These are phyloP conservation scores for Dicaeum eximium DNA, from an alignment of 2,113 vertebrate species.

Conservation along the genomic window DNA sequence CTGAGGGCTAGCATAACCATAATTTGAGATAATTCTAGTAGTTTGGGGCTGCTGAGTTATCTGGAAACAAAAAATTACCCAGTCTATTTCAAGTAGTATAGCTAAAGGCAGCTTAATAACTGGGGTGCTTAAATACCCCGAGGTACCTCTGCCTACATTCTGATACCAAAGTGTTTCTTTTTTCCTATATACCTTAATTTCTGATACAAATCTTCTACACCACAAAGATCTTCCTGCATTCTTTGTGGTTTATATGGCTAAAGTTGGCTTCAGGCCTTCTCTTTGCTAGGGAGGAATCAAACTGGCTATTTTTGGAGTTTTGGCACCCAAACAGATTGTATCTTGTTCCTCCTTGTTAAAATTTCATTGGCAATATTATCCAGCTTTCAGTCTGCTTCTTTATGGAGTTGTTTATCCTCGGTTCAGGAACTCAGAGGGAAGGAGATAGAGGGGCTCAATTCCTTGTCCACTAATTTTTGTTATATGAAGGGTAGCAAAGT, in stretches of 20 bases:
- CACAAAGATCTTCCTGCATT: neutral
- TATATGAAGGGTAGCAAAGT: fast-evolving
- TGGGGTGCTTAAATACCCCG: neutral
- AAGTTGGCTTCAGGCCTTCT: neutral
- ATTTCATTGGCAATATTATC: neutral
- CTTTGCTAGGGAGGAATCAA: neutral
- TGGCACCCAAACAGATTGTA: neutral
- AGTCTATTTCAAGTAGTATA: neutral
- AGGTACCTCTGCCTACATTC: neutral
- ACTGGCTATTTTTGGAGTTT: neutral
- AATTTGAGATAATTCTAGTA: neutral
- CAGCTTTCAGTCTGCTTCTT: neutral
- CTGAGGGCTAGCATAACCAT: neutral
- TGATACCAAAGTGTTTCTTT: neutral
- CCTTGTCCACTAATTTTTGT: neutral
- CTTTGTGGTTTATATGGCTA: neutral
- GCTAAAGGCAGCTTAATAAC: neutral
- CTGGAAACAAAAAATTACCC: neutral
- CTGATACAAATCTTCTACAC: neutral
- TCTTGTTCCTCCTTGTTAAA: neutral
- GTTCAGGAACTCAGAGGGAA: neutral
- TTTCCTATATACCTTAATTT: neutral
- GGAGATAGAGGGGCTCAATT: neutral
- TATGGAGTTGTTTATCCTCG: neutral
- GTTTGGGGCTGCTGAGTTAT: neutral